Evolutionary conservation across 1,140 invertebrate genomes (phyloP), one percentile per base, ranked within the genome.

Genomic region (Euura lappo): DNA sequence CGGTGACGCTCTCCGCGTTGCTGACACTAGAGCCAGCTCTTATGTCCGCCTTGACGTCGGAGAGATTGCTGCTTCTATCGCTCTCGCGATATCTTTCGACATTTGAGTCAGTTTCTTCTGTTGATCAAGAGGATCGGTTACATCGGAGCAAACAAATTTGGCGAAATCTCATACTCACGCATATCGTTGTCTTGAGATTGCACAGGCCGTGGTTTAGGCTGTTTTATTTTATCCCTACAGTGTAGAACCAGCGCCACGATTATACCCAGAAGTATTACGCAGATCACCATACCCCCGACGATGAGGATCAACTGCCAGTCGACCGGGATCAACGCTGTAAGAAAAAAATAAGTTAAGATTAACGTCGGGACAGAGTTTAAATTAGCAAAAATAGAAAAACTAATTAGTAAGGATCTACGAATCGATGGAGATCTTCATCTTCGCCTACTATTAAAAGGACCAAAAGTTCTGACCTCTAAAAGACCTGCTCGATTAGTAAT

Each of bases 61-160:
- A 97, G 78, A 97, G 93, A 83, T 96, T 96, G 68, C 96, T 97
- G 80, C 94, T 96, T 75, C 94, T 90, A 80, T 97, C 95, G 67
- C 94, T 95, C 79, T 96, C 94, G 78, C 95, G 94, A 79, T 93
- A 95, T 81, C 94, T 91, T 85, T 95, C 94, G 79, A 94, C 94
- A 51, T 92, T 92, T 28, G 92, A 91, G 78, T 92, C 91, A 28
- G 89, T 87, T 73, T 89, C 84, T 76, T 90, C 89, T 86, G 79
- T 78, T 78, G 77, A 67, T 69, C 74, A 44, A 45, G 71, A 65
- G 72, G 42, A 76, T 69, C 46, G 11, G 43, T 44, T 11, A 8
- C 4, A 2, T 2, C 0, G 45, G 8, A 71, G 65, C 13, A 65
- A 47, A 13, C 28, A 28, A 28, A 64, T 65, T 47, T 68, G 65